Percentiles rank a stretch among this genome's conserved stretches.
Conservation (phyloP, 2,113 vertebrate species). For the Corythaixoides concolor region DNA sequence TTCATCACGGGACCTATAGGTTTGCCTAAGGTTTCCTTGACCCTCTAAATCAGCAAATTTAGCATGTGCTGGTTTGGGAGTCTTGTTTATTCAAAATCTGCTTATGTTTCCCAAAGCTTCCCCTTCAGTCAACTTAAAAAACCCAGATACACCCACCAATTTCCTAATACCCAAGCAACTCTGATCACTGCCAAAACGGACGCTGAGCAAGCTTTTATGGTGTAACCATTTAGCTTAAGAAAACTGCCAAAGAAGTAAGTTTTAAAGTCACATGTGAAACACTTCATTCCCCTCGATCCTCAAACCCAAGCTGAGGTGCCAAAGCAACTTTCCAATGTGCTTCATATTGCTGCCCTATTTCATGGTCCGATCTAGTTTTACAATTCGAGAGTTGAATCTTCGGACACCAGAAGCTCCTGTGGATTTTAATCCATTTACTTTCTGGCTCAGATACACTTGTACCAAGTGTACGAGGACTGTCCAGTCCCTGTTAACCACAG, state of each 20-base stretch:
- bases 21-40: neutral
- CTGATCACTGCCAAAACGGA: neutral
- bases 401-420: accelerated
- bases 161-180: neutral
- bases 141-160: neutral
- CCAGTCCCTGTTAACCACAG: neutral
- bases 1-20: neutral
- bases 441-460: neutral
- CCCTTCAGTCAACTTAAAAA: neutral
- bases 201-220: neutral
- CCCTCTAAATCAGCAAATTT: neutral
- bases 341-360: neutral
- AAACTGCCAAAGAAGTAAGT: neutral
- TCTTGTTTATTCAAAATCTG: neutral
- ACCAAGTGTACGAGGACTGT: neutral
- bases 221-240: neutral
- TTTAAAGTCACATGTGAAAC: neutral
- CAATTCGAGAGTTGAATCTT: neutral
- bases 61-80: neutral
- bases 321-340: neutral
- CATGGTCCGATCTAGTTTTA: neutral
- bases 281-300: neutral
- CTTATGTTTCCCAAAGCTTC: neutral
- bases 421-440: neutral
- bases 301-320: neutral